These are phyloP conservation scores for Peromyscus melanophrys DNA, from an alignment of 2,797 vertebrate genomes.

Conservation along the genomic window DNA sequence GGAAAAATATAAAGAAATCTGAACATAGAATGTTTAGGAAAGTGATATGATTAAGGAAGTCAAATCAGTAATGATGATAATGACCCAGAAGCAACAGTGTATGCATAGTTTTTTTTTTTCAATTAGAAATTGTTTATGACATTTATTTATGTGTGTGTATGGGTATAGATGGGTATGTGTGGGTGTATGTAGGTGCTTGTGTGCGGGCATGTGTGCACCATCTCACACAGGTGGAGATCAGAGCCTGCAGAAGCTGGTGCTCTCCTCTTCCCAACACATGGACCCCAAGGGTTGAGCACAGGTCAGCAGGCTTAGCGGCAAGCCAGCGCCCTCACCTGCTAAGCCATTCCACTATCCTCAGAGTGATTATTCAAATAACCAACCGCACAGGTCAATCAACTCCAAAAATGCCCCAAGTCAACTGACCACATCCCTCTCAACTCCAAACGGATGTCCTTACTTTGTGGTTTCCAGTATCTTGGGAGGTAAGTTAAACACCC, in stretches of 20 bases:
- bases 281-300: not conserved
- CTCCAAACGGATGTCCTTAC: not conserved
- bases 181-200: not conserved
- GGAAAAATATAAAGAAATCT: constrained; percentile 12
- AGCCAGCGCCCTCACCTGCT: too few species aligned
- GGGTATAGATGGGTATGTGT: not conserved
- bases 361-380: constrained; percentile 63
- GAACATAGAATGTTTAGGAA: constrained; percentile 31
- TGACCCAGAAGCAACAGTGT: constrained; percentile 13
- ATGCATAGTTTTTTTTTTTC: not conserved
- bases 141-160: not conserved
- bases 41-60: constrained; percentile 35
- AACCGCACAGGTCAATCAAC: constrained; percentile 9
- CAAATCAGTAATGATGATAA: constrained; percentile 31
- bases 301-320: not conserved
- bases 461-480: not conserved
- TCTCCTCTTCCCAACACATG: too few species aligned
- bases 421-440: not conserved
- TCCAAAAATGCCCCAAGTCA: not conserved
- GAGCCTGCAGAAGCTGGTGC: not conserved
- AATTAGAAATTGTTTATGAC: not conserved
- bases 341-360: not conserved
- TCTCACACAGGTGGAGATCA: not conserved
- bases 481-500: not conserved
- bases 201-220: not conserved